Evolutionary conservation across 2,888 invertebrate genomes (phyloP).

Genomic region (Tupiocoris notatus): DNA sequence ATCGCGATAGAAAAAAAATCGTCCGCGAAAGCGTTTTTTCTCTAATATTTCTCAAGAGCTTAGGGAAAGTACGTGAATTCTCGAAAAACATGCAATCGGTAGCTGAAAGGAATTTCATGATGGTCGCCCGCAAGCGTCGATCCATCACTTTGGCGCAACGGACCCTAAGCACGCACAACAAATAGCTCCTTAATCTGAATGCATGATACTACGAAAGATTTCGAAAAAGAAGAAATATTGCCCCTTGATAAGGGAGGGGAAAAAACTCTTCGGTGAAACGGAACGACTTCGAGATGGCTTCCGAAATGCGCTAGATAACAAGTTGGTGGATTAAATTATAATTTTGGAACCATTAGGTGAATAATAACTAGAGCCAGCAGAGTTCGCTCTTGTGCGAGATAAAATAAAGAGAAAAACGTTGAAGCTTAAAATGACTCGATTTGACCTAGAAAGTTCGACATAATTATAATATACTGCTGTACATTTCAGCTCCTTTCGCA

Average conservation of each 20-base stretch:
- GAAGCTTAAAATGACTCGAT: too few relatives aligned
- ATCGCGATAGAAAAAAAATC: too few relatives aligned
- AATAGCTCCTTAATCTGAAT: constrained; percentile 2
- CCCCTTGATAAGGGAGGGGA: not conserved
- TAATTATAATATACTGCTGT: too few relatives aligned
- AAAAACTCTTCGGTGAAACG: not conserved
- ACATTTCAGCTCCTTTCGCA: too few relatives aligned
- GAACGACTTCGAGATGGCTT: not conserved
- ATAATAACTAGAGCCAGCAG: not conserved
- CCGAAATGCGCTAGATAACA: not conserved
- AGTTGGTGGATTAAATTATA: not conserved
- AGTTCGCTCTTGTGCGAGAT: too few relatives aligned
- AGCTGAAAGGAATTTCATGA: not conserved
- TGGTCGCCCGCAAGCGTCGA: not conserved
- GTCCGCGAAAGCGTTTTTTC: too few relatives aligned
- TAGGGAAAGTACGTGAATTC: not conserved
- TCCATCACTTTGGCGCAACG: not conserved
- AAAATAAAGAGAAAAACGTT: too few relatives aligned
- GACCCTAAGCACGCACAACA: constrained; percentile 5
- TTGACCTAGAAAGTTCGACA: too few relatives aligned
- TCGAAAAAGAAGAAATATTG: not conserved
- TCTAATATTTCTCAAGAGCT: too few relatives aligned
- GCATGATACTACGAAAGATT: not conserved
- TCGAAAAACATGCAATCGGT: not conserved
- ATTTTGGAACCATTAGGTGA: not conserved